Base-by-base conservation (phyloP, 2,113 vertebrate species). In the Apeltes quadracus region DNA sequence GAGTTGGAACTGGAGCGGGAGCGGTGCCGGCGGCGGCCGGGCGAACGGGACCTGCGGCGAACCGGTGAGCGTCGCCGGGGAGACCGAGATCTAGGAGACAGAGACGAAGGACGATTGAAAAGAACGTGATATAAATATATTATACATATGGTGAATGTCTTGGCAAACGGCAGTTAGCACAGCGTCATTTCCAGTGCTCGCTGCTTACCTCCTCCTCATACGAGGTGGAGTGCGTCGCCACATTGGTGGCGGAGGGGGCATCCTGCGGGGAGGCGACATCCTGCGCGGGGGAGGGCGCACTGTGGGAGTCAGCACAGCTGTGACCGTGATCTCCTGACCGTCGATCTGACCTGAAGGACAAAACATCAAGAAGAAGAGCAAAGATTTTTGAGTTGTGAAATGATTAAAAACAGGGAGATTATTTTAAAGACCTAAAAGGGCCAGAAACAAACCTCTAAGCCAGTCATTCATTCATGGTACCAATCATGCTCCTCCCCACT, bases 261-360 rank as follows among this genome's bases (percentile, higher is more conserved):
- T 97, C 87, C 97, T 90, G 44, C 96, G 97, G 0, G 96, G 97
- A 34, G 96, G 96, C 2, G 97, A 95, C 34, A 96, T 86, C 46
- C 97, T 83, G 8, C 95, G 96, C 1, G 94, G 95, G 0, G 79
- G 64, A 2, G 94, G 94, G 4, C 96, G 90, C 4, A 96, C 94
- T 1, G 95, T 92, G 0, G 95, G 97, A 3, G 96, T 83, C 82
- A 99, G 87, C 38, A 99, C 95, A 0, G 96, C 97, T 0, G 95
- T 97, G 62, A 97, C 96, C 0, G 96, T 97, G 90, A 99, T 97
- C 91, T 98, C 97, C 92, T 99, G 97, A 16, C 97, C 97, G 9
- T 99, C 97, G 0, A 99, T 99, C 88, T 99, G 97, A 84, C 97
- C 97, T 99, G 86, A 34, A 53, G 18, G 8, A 51, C 3, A 25